Evolutionary conservation across 2,888 invertebrate genomes (phyloP).

Genomic region (Bellardia bayeri): DNA sequence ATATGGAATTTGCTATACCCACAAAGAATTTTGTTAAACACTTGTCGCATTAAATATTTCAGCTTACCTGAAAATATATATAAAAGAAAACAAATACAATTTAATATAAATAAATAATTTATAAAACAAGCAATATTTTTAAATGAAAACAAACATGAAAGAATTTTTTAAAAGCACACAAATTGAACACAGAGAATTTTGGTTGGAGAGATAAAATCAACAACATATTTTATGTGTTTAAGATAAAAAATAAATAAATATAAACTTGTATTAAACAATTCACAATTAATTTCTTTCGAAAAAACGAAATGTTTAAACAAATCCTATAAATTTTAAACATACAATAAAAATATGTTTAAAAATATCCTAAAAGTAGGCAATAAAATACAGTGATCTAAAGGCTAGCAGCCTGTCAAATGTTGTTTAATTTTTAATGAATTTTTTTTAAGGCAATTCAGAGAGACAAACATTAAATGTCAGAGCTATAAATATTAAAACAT

Average conservation of each 20-base stretch:
- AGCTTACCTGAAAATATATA: conserved; percentile 47
- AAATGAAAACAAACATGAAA: not conserved
- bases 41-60: conserved; percentile 6
- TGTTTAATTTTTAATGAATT: too few relatives aligned
- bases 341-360: too few relatives aligned
- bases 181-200: not conserved
- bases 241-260: not conserved
- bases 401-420: too few relatives aligned
- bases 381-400: not conserved
- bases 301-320: not conserved
- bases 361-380: not conserved
- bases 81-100: not conserved
- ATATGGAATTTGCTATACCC: not conserved
- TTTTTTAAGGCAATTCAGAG: too few relatives aligned
- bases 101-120: conserved; percentile 8
- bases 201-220: not conserved
- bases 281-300: not conserved
- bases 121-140: not conserved
- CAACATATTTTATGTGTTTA: not conserved
- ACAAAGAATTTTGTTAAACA: conserved; percentile 2
- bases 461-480: too few relatives aligned
- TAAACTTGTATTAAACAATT: not conserved
- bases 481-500: too few relatives aligned
- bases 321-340: not conserved
- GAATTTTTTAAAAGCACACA: not conserved